Percentiles rank a stretch among this genome's conserved stretches.
Evolutionary conservation across 2,888 invertebrate species (phyloP).

Genomic region (Augiades crinisus): DNA sequence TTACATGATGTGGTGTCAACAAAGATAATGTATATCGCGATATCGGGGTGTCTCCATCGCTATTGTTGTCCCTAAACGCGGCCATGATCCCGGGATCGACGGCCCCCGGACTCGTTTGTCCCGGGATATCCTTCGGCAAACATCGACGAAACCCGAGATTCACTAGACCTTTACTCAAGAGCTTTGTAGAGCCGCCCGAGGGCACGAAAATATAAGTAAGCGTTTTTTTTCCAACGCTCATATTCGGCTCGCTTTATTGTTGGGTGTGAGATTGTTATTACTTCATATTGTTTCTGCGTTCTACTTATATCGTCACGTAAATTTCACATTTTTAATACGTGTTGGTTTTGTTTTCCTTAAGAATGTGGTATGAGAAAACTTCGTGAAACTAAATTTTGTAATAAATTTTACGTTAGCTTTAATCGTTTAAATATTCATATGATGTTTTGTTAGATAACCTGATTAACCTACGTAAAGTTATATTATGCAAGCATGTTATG

Average conservation of each 20-base stretch:
- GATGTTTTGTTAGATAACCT: too few relatives aligned
- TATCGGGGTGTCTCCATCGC: conserved; percentile 67
- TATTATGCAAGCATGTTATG: too few relatives aligned
- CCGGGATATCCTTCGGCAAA: conserved; percentile 76
- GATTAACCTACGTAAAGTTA: too few relatives aligned
- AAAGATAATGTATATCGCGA: conserved; percentile 73
- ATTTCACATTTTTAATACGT: background rate
- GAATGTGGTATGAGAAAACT: too few relatives aligned
- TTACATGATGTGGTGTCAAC: conserved; percentile 72
- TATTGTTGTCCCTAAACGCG: conserved; percentile 69
- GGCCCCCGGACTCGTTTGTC: conserved; percentile 69
- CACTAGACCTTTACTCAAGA: conserved; percentile 73
- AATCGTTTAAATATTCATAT: too few relatives aligned
- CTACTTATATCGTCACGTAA: background rate
- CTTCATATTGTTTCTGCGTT: conserved; percentile 48
- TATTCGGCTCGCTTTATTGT: conserved; percentile 38
- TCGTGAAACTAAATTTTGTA: too few relatives aligned
- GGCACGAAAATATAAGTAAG: conserved; percentile 64
- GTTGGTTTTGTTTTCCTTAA: too few relatives aligned
- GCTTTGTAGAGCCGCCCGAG: conserved; percentile 60
- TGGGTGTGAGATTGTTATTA: conserved; percentile 42
- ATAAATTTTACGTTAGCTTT: too few relatives aligned
- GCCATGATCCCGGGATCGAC: conserved; percentile 67
- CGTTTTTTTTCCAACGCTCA: conserved; percentile 43
- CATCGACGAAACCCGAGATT: conserved; percentile 73